phyloP scores from a whole-genome alignment of 2,113 vertebrate genomes.

The Corythaeola cristata region DNA sequence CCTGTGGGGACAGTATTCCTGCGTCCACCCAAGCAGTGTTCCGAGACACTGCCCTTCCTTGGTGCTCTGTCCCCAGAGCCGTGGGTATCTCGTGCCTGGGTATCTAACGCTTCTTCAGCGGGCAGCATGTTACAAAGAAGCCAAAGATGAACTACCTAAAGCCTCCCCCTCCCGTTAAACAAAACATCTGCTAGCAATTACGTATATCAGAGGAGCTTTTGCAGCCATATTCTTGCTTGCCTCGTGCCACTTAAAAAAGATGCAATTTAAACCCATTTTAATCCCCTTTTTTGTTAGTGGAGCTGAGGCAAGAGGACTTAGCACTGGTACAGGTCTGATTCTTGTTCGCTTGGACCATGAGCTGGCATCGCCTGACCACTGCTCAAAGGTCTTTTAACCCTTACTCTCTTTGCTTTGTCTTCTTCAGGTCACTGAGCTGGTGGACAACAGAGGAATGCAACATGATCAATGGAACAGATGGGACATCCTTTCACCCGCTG shows the following conservation, averaged over 20 bases:
- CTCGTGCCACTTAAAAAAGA: neutral
- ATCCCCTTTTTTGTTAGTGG: neutral
- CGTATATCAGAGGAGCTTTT: neutral
- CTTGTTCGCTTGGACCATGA: neutral
- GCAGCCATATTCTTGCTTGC: neutral
- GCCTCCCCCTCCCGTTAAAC: neutral
- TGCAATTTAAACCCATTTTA: neutral
- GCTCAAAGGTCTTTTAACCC: neutral
- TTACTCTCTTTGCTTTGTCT: neutral
- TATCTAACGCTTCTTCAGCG: neutral
- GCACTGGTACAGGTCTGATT: neutral
- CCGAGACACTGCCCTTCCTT: neutral
- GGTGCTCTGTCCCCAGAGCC: neutral
- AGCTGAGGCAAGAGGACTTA: neutral
- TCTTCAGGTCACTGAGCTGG: slow-evolving; percentile 83
- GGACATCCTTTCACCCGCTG: slow-evolving; percentile 89
- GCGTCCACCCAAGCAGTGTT: neutral
- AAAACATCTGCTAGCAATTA: neutral
- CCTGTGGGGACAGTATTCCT: neutral
- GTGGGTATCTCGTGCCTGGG: neutral
- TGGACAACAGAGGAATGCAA: slow-evolving; percentile 89
- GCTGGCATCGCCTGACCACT: neutral
- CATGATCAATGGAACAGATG: slow-evolving; percentile 97
- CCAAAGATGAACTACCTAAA: neutral
- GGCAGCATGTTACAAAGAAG: neutral